phyloP scores from a whole-genome alignment of 2,113 vertebrate species.

The Dipodomys merriami region DNA sequence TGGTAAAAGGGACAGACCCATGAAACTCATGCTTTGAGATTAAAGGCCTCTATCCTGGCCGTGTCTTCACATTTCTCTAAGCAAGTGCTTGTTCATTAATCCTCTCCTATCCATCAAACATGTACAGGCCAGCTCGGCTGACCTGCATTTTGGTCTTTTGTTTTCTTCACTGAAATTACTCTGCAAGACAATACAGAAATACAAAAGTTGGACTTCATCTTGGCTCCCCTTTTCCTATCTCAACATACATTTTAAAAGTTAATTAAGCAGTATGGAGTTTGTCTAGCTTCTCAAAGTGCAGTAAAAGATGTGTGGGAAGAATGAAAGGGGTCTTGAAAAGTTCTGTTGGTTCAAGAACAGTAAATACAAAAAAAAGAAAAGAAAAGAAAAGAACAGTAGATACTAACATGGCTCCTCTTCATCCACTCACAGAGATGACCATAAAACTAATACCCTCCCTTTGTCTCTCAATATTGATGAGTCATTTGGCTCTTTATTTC shows the following conservation, averaged over 20 bases:
- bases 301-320: conserved; percentile 7
- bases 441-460: background rate
- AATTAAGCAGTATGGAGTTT: background rate
- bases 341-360: background rate
- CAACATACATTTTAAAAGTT: background rate
- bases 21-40: background rate
- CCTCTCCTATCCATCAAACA: too few relatives aligned
- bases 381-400: background rate
- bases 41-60: background rate
- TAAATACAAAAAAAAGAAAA: background rate
- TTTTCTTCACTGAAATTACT: conserved; percentile 19
- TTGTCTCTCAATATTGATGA: conserved; percentile 43
- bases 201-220: background rate
- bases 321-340: background rate
- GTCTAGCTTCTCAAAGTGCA: background rate
- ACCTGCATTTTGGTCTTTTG: background rate
- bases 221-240: background rate
- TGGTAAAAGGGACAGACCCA: conserved; percentile 4
- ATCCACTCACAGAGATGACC: background rate
- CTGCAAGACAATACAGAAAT: conserved; percentile 34
- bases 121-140: background rate
- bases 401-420: background rate
- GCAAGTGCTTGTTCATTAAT: background rate
- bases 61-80: background rate
- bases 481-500: conserved; percentile 55